Conservation (phyloP, 2,797 vertebrate species). For the Falco concolor region DNA sequence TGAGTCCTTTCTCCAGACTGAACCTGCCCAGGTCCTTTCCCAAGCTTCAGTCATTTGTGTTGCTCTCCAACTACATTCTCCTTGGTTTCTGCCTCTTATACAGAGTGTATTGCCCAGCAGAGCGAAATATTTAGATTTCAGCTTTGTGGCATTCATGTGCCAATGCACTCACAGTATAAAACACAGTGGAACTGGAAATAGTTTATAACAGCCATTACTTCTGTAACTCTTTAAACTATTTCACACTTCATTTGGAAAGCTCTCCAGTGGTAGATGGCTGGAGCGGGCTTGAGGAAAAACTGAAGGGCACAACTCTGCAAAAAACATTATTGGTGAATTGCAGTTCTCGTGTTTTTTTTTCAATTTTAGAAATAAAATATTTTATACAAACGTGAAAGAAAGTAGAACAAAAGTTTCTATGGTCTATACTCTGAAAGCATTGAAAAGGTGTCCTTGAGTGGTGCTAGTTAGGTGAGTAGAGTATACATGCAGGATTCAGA, state of each 20-base stretch:
- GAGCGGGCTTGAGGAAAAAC: neutral
- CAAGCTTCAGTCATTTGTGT: neutral
- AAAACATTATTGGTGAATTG: neutral
- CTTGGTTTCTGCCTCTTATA: neutral
- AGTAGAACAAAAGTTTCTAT: neutral
- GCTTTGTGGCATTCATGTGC: neutral
- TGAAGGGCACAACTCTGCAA: neutral
- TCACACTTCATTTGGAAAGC: slow-evolving; percentile 43
- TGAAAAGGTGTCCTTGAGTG: neutral
- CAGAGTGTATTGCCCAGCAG: neutral
- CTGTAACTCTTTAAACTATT: slow-evolving; percentile 41
- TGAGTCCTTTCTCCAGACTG: neutral
- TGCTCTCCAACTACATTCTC: neutral
- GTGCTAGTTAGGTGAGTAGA: neutral
- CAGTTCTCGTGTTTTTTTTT: neutral
- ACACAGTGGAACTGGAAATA: slow-evolving; percentile 1
- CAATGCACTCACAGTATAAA: neutral
- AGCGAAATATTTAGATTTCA: slow-evolving; percentile 15
- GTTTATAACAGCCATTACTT: slow-evolving; percentile 27
- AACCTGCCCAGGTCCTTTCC: neutral
- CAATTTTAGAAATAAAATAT: neutral
- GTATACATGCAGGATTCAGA: neutral
- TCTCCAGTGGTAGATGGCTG: neutral
- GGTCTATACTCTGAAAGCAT: neutral
- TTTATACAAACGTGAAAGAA: neutral